Evolutionary conservation across 2,113 vertebrate species (phyloP), one percentile per base, ranked within the genome.

Genomic region (Ptilonorhynchus violaceus): DNA sequence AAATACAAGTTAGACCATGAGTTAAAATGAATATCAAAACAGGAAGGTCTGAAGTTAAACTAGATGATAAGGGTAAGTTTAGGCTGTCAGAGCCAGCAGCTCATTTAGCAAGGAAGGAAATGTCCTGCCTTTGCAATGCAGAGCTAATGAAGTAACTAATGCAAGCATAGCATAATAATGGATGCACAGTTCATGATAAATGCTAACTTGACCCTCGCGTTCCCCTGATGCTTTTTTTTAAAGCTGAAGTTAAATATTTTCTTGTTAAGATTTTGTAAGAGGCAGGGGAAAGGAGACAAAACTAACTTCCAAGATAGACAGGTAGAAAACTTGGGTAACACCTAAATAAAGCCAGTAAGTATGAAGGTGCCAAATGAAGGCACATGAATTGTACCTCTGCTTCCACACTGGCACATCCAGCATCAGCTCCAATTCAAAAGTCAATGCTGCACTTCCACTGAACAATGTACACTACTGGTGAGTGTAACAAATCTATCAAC

Each of bases 111-210:
- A 73, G 47, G 59, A 94, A 79, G 64, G 35, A 93, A 86, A 91
- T 11, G 12, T 42, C 75, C 50, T 89, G 64, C 56, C 83, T 92
- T 94, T 81, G 59, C 93, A 92, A 67, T 21, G 55, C 88, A 70
- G 76, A 91, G 80, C 77, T 94, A 90, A 83, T 86, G 92, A 95
- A 93, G 63, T 67, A 95, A 93, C 60, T 91, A 91, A 92, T 50
- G 50, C 75, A 88, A 88, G 56, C 58, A 41, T 23, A 44, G 75
- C 87, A 50, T 46, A 84, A 70, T 81, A 87, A 93, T 46, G 56
- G 60, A 84, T 81, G 81, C 68, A 85, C 11, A 50, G 63, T 7
- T 93, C 75, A 62, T 37, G 24, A 80, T 17, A 88, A 86, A 92
- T 63, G 14, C 59, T n/a, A 46, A 72, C 59, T 81, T 91, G 88